A percentile compares a stretch with the other conserved stretches of the same genome.
Conservation (phyloP, 2,888 invertebrate genomes). For the Ditula angustiorana region DNA sequence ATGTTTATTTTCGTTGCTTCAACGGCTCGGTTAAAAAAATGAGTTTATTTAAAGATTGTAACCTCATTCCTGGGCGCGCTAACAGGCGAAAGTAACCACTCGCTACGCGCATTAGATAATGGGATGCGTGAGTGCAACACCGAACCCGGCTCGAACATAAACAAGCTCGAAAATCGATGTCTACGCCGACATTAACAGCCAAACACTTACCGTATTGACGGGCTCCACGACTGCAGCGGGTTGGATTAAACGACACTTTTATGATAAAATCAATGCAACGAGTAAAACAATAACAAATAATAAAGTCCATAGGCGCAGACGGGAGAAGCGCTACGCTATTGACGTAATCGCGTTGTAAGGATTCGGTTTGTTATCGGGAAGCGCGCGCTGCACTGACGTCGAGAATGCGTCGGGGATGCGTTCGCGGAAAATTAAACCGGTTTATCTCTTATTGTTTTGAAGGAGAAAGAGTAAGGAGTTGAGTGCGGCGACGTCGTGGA, state of each 20-base stretch:
- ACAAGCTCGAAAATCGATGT: constrained; percentile 46
- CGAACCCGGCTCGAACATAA: constrained; percentile 39
- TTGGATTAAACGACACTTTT: constrained; percentile 54
- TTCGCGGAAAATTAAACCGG: constrained; percentile 52
- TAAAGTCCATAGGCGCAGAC: constrained; percentile 56
- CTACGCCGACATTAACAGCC: constrained; percentile 53
- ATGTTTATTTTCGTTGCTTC: constrained; percentile 48
- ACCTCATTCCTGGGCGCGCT: constrained; percentile 70
- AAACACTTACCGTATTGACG: constrained; percentile 66
- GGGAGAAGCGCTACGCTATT: constrained; percentile 55
- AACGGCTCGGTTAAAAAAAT: constrained; percentile 64
- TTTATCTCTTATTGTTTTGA: constrained; percentile 69
- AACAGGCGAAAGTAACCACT: constrained; percentile 70
- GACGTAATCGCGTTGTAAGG: constrained; percentile 57
- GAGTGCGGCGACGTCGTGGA: constrained; percentile 72
- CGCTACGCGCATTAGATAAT: constrained; percentile 52
- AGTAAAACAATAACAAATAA: constrained; percentile 60
- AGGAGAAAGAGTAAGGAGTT: constrained; percentile 62
- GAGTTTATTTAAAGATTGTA: constrained; percentile 73
- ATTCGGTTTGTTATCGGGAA: constrained; percentile 51
- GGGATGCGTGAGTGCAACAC: constrained; percentile 21
- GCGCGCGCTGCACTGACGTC: constrained; percentile 49
- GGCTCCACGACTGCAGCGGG: constrained; percentile 50
- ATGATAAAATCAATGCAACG: constrained; percentile 53
- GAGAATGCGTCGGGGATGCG: constrained; percentile 49